These are phyloP conservation scores for Drosophila putrida DNA, from an alignment of 2,888 invertebrate genomes.

Conservation along the genomic window DNA sequence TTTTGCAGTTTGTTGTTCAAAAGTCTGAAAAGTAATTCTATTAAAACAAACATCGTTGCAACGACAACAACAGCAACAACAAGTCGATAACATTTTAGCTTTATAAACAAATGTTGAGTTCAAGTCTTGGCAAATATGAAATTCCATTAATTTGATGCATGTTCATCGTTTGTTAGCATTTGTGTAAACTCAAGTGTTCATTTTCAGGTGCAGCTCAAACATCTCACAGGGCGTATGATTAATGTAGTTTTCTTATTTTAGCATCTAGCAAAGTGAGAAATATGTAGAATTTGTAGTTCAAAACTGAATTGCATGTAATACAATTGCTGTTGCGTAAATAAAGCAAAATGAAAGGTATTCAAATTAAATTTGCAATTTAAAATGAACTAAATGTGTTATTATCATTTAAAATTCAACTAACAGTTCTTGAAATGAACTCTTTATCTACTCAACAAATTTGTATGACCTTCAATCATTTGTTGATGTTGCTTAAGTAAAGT, in stretches of 20 bases:
- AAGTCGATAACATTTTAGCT: conserved; percentile 58
- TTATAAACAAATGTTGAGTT: conserved; percentile 46
- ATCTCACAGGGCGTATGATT: conserved; percentile 57
- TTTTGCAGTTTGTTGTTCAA: conserved; percentile 48
- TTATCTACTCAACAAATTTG: background rate
- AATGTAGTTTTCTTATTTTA: conserved; percentile 49
- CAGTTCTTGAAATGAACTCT: no score
- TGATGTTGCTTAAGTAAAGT: background rate
- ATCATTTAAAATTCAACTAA: background rate
- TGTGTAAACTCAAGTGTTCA: background rate
- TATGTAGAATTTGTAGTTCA: no score
- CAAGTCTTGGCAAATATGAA: conserved; percentile 54
- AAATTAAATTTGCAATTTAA: no score
- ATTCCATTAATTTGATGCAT: conserved; percentile 69
- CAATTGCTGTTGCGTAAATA: no score
- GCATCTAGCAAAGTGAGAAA: no score
- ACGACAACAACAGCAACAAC: conserved; percentile 33
- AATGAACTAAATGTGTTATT: no score
- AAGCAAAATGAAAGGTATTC: no score
- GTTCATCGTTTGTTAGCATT: conserved; percentile 24
- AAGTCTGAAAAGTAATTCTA: conserved; percentile 68
- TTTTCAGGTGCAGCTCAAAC: conserved; percentile 29
- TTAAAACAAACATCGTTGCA: conserved; percentile 49
- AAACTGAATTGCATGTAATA: no score
- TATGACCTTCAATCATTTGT: background rate